These are phyloP conservation scores for Papilio polyxenes DNA, from an alignment of 1,140 invertebrate species.

Conservation along the genomic window DNA sequence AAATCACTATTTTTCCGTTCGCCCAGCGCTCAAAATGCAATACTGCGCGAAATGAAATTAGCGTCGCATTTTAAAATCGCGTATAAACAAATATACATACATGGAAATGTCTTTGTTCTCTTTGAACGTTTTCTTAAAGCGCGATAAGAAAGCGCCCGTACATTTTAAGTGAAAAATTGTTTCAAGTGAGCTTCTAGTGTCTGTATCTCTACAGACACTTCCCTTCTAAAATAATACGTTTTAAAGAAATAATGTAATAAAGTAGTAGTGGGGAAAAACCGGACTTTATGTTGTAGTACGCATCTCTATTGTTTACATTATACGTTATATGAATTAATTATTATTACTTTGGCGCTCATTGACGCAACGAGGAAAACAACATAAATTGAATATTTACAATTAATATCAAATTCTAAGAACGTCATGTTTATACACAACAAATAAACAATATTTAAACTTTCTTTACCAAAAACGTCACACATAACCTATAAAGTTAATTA, in stretches of 20 bases:
- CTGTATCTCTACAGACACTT: neutral
- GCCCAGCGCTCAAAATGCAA: too few relatives aligned
- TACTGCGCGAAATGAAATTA: too few relatives aligned
- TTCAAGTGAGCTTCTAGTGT: too few relatives aligned
- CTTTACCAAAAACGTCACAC: neutral
- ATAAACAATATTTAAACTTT: neutral
- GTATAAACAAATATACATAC: too few relatives aligned
- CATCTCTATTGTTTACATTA: slow-evolving; percentile 16
- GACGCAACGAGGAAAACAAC: slow-evolving; percentile 22
- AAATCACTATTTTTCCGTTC: too few relatives aligned
- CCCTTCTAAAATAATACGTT: neutral
- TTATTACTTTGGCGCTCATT: slow-evolving; percentile 15
- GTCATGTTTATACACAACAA: neutral
- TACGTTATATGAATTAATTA: slow-evolving; percentile 19
- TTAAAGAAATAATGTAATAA: neutral
- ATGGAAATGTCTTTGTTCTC: too few relatives aligned
- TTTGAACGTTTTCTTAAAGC: too few relatives aligned
- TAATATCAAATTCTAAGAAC: slow-evolving; percentile 3
- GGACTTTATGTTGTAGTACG: neutral
- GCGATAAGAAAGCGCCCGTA: too few relatives aligned
- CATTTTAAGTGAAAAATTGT: too few relatives aligned
- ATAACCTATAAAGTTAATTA: neutral
- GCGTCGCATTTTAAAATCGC: too few relatives aligned
- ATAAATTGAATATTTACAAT: neutral
- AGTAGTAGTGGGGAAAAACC: neutral